Conservation (phyloP, 92 coral and sea anemone genomes). For the Pocillopora meandrina region DNA sequence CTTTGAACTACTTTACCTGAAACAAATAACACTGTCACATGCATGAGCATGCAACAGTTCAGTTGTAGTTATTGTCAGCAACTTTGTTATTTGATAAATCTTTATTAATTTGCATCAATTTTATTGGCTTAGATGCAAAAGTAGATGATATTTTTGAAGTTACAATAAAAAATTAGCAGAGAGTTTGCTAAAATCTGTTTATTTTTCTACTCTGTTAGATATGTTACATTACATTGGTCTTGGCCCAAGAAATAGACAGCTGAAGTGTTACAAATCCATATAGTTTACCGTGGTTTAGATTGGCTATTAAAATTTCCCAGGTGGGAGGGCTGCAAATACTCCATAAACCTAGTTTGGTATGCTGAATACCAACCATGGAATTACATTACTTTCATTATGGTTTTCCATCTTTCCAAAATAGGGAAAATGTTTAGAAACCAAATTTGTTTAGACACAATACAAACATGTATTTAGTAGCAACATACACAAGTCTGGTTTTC, state of each 20-base stretch:
- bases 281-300: constrained; percentile 18
- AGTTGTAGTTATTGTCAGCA: constrained; percentile 36
- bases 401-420: constrained; percentile 12
- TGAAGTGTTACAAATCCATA: constrained; percentile 23
- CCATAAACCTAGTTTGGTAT: neutral
- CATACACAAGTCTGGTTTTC: constrained; percentile 13
- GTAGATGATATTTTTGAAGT: constrained; percentile 22
- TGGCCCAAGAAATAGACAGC: constrained; percentile 30
- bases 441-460: constrained; percentile 27
- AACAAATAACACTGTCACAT: constrained; percentile 32
- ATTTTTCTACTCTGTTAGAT: constrained; percentile 25
- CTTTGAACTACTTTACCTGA: constrained; percentile 20
- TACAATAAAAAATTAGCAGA: constrained; percentile 28
- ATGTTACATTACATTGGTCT: constrained; percentile 21
- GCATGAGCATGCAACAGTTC: constrained; percentile 31
- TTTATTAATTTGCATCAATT: neutral
- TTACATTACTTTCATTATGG: constrained; percentile 12
- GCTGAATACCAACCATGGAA: constrained; percentile 20
- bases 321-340: neutral
- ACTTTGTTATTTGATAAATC: constrained; percentile 23
- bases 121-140: constrained; percentile 2
- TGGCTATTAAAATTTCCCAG: constrained; percentile 31
- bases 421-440: constrained; percentile 35
- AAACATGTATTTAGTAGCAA: constrained; percentile 17
- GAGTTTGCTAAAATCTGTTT: constrained; percentile 34